phyloP scores from a whole-genome alignment of 2,113 vertebrate genomes.

The Apus apus region DNA sequence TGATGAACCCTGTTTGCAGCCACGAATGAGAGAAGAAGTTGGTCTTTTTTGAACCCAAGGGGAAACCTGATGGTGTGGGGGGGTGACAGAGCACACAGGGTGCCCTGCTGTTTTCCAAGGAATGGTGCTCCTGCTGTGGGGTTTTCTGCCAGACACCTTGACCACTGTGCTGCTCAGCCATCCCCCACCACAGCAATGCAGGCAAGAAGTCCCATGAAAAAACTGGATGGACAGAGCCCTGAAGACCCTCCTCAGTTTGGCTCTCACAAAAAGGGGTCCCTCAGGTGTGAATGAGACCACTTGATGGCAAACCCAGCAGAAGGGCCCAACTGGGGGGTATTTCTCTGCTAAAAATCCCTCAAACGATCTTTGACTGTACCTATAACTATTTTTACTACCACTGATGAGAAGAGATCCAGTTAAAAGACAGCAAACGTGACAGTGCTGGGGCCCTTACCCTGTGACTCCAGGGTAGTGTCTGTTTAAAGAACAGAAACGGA shows the following conservation, averaged over 20 bases:
- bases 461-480: background rate
- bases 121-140: background rate
- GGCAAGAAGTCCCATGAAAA: background rate
- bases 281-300: background rate
- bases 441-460: background rate
- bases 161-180: fast-evolving
- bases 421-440: background rate
- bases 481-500: background rate
- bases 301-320: background rate
- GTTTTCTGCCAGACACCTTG: background rate
- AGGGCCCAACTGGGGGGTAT: background rate
- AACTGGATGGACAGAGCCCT: background rate
- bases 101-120: background rate
- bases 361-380: fast-evolving
- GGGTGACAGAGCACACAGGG: background rate
- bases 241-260: background rate
- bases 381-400: background rate
- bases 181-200: background rate
- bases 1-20: background rate
- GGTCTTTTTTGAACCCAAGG: background rate
- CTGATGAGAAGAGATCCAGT: background rate
- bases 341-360: background rate
- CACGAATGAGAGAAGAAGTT: background rate
- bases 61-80: background rate
- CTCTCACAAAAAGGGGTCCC: fast-evolving